Evolutionary conservation across 2,113 vertebrate species (phyloP).

Genomic region (Serinus canaria): DNA sequence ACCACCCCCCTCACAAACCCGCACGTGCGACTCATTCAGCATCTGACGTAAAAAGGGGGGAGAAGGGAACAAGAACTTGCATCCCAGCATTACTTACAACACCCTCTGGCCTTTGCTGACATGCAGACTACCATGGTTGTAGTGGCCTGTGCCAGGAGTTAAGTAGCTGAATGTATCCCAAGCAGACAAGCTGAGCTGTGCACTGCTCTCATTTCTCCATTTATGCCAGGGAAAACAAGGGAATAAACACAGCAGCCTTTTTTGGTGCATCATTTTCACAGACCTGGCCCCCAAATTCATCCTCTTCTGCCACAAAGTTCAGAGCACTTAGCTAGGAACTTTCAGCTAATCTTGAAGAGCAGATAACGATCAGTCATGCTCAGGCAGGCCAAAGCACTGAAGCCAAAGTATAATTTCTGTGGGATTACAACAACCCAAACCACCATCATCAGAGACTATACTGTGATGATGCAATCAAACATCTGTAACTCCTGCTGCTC

Average conservation of each 20-base stretch:
- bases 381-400: background rate
- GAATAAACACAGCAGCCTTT: background rate
- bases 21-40: accelerated
- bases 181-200: background rate
- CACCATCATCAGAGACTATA: conserved; percentile 9
- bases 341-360: conserved; percentile 13
- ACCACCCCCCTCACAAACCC: background rate
- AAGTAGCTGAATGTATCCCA: background rate
- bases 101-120: background rate
- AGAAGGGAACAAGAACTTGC: background rate
- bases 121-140: background rate
- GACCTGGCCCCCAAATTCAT: background rate
- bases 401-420: conserved; percentile 38
- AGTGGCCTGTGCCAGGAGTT: background rate
- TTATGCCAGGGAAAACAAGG: accelerated
- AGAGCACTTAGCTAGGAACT: background rate
- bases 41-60: background rate
- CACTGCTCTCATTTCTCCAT: background rate
- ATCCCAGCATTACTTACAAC: background rate
- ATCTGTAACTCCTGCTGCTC: conserved; percentile 45
- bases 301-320: background rate
- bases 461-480: conserved; percentile 26
- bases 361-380: conserved; percentile 36
- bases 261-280: background rate
- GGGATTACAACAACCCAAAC: conserved; percentile 34